phyloP scores from a whole-genome alignment of 2,888 invertebrate genomes.

The Drosophila greeni region DNA sequence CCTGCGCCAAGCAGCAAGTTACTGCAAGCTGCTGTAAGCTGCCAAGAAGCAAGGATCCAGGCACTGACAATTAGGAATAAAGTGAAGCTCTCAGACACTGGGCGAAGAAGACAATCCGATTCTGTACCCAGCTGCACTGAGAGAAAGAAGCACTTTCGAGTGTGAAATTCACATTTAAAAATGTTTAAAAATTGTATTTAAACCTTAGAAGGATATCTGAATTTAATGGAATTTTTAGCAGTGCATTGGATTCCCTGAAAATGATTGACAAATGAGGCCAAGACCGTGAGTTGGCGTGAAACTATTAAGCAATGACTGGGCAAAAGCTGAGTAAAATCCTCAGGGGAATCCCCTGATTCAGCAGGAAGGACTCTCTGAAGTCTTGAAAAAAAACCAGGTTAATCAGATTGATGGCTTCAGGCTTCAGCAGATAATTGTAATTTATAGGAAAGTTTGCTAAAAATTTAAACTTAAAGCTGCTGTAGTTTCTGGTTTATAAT shows the following conservation, averaged over 20 bases:
- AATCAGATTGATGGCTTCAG: constrained; percentile 3
- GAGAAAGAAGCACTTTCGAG: background rate
- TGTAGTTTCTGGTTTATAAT: background rate
- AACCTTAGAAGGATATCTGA: fast-evolving
- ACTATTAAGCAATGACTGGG: constrained; percentile 42
- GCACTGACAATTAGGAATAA: background rate
- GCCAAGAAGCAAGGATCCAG: constrained; percentile 4
- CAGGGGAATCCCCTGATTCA: background rate
- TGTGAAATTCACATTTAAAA: background rate
- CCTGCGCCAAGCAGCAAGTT: too few species aligned
- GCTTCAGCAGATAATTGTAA: constrained; percentile 9
- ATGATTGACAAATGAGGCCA: constrained; percentile 62
- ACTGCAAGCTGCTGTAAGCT: constrained; percentile 3
- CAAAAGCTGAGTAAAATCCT: background rate
- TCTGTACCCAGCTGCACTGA: constrained; percentile 2
- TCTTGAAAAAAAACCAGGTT: constrained; percentile 32
- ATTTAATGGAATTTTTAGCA: background rate
- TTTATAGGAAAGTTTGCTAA: background rate
- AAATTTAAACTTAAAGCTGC: background rate
- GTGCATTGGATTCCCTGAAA: constrained; percentile 35
- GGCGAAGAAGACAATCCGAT: constrained; percentile 30
- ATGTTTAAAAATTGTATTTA: background rate
- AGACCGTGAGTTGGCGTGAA: constrained; percentile 44
- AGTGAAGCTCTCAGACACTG: constrained; percentile 3
- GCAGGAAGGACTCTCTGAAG: constrained; percentile 6